A percentile compares a stretch with the other conserved stretches of the same genome.
Conservation (phyloP, 1,140 invertebrate genomes). For the Telenomus remus region DNA sequence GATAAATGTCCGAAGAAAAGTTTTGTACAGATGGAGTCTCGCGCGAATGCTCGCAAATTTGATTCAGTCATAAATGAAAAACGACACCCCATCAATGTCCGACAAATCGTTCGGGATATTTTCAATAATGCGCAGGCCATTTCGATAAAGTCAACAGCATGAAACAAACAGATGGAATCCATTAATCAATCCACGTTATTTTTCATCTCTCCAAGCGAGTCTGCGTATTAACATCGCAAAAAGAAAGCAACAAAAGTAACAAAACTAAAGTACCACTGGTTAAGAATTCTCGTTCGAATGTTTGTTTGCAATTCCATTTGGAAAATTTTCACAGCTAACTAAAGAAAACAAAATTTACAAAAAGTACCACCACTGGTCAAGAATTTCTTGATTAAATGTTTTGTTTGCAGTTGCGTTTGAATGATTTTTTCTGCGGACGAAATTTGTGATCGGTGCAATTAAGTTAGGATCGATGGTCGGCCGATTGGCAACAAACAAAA, state of each 20-base stretch:
- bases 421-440: too few species aligned
- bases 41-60: too few species aligned
- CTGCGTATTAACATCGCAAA: not conserved
- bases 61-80: not conserved
- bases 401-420: too few species aligned
- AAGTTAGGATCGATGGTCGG: constrained; percentile 21
- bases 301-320: too few species aligned
- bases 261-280: too few species aligned
- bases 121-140: constrained; percentile 1
- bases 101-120: constrained; percentile 2
- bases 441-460: constrained; percentile 28
- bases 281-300: too few species aligned
- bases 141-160: constrained; percentile 3
- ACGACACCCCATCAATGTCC: not conserved
- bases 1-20: too few species aligned
- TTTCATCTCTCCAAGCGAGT: not conserved
- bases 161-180: not conserved
- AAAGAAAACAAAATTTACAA: too few species aligned
- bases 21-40: too few species aligned
- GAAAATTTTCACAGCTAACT: too few species aligned
- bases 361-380: too few species aligned
- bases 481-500: constrained; percentile 37
- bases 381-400: too few species aligned
- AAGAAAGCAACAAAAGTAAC: not conserved
- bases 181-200: constrained; percentile 1